Percentiles rank a stretch among this genome's conserved stretches.
Conservation (phyloP, 2,797 vertebrate species). For the Mionectes olivaceus region DNA sequence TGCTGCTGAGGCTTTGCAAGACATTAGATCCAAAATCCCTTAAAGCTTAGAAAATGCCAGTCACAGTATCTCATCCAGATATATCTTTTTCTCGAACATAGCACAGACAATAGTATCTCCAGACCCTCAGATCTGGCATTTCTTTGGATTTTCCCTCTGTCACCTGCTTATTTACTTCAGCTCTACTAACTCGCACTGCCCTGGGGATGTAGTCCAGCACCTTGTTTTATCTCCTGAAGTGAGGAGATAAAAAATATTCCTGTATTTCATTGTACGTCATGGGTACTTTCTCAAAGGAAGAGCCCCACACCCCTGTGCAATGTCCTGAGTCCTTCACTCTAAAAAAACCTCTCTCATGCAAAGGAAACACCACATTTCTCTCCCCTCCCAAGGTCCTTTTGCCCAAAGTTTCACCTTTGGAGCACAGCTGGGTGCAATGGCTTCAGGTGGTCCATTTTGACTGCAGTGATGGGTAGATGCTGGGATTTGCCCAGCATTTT, state of each 20-base stretch:
- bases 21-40: not conserved
- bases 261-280: not conserved
- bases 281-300: not conserved
- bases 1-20: not conserved
- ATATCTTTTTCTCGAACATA: not conserved
- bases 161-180: not conserved
- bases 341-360: not conserved
- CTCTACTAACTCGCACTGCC: not conserved
- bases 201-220: not conserved
- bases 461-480: fast-evolving
- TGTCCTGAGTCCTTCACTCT: not conserved
- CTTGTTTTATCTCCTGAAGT: not conserved
- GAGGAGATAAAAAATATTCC: not conserved
- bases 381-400: not conserved
- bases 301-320: not conserved
- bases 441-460: not conserved
- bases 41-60: not conserved
- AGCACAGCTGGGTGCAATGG: not conserved
- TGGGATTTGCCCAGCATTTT: not conserved
- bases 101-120: not conserved
- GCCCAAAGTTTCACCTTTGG: not conserved
- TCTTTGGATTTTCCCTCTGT: not conserved
- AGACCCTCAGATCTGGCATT: not conserved
- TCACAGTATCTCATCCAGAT: not conserved
- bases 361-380: not conserved